These are phyloP conservation scores for Peromyscus polionotus DNA, from an alignment of 2,113 vertebrate species.

Conservation along the genomic window DNA sequence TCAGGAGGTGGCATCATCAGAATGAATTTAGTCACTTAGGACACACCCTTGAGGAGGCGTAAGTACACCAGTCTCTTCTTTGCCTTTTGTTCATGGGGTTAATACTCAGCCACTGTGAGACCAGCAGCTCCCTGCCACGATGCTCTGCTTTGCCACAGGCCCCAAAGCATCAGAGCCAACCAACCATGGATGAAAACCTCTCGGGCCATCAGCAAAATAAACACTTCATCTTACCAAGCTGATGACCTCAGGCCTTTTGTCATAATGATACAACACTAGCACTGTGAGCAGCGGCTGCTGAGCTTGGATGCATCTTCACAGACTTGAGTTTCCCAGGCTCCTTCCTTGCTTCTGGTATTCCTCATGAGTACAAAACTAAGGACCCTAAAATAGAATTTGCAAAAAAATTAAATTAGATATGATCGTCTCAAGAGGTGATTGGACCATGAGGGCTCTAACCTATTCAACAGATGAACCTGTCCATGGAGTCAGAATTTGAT, in stretches of 20 bases:
- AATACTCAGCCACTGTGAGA: neutral
- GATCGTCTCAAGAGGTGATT: neutral
- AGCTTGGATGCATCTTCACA: fast-evolving
- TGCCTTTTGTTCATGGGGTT: neutral
- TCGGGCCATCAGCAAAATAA: neutral
- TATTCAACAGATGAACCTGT: neutral
- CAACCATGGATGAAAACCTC: neutral
- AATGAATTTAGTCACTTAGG: neutral
- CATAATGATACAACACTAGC: neutral
- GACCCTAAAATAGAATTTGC: neutral
- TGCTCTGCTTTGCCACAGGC: neutral
- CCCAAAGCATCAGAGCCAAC: neutral
- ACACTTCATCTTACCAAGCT: neutral
- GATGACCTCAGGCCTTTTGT: neutral
- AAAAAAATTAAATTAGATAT: neutral
- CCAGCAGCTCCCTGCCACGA: too few species aligned
- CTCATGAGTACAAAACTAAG: neutral
- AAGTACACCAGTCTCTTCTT: neutral
- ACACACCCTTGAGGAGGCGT: neutral
- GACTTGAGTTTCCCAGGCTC: neutral
- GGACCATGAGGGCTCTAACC: neutral
- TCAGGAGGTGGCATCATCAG: neutral
- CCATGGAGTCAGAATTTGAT: neutral
- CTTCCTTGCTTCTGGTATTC: neutral
- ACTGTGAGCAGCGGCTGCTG: too few species aligned